Conservation (phyloP, 2,113 vertebrate species). For the Taurulus bubalis region DNA sequence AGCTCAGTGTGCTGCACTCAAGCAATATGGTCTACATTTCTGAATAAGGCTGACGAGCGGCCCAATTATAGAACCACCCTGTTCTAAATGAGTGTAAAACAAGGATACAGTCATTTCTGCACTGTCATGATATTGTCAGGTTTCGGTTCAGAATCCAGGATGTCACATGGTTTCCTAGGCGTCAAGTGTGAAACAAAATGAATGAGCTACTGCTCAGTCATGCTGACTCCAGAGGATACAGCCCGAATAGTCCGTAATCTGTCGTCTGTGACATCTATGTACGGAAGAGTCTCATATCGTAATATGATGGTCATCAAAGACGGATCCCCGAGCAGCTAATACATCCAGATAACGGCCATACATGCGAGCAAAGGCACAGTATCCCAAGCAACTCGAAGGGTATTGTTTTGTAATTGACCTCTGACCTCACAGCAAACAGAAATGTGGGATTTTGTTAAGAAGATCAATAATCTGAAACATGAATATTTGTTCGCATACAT, state of each 20-base stretch:
- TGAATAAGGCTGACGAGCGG: neutral
- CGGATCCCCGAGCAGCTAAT: neutral
- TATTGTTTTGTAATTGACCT: neutral
- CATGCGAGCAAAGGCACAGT: neutral
- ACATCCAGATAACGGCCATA: neutral
- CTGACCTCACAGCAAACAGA: neutral
- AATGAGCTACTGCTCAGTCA: slow-evolving; percentile 7
- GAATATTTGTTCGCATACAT: neutral
- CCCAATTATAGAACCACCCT: neutral
- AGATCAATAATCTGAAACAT: neutral
- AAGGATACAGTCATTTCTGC: slow-evolving; percentile 5
- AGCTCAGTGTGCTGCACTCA: slow-evolving; percentile 22
- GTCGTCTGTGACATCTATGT: neutral
- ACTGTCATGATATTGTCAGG: slow-evolving; percentile 18
- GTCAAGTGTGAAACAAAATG: slow-evolving; percentile 12
- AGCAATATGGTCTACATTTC: neutral
- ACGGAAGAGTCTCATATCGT: neutral
- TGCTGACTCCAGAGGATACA: slow-evolving; percentile 18
- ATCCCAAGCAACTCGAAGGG: neutral
- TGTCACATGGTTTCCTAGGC: slow-evolving; percentile 19
- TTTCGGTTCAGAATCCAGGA: slow-evolving; percentile 29
- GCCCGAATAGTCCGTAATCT: neutral
- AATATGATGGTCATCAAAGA: neutral
- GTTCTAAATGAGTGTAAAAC: neutral
- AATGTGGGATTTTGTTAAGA: neutral